Conservation (phyloP, 2,797 vertebrate species). For the Myripristis murdjan region DNA sequence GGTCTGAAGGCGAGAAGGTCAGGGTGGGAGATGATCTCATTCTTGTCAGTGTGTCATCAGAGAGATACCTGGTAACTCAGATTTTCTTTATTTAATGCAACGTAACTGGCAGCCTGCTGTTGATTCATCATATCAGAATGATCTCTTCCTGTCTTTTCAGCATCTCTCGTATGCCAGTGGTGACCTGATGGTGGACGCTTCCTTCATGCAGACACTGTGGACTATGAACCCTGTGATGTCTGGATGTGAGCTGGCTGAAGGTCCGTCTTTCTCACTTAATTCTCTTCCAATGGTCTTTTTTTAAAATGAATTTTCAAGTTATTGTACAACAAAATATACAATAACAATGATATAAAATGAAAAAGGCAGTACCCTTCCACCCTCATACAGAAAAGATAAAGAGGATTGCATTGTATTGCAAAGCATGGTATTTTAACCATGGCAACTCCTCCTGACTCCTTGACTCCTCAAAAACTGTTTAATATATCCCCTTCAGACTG, state of each 20-base stretch:
- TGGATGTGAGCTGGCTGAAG: conserved; percentile 92
- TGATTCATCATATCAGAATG: conserved; percentile 17
- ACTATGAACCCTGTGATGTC: conserved; percentile 97
- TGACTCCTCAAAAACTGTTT: no score
- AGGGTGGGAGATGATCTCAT: conserved; percentile 95
- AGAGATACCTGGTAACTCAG: conserved; percentile 92
- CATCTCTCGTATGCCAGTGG: conserved; percentile 95
- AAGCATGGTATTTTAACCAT: no score
- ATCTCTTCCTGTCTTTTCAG: conserved; percentile 73
- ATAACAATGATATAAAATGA: no score
- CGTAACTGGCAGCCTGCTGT: background rate
- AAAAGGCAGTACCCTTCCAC: no score
- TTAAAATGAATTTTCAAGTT: no score
- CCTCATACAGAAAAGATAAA: no score
- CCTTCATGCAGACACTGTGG: conserved; percentile 98
- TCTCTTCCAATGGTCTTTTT: no score
- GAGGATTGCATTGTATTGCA: no score
- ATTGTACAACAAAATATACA: no score
- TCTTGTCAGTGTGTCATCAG: conserved; percentile 96
- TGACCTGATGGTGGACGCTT: conserved; percentile 95
- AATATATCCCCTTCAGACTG: no score
- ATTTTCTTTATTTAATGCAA: background rate
- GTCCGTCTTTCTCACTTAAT: no score
- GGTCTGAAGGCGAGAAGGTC: conserved; percentile 96
- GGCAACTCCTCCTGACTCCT: no score